Base-by-base conservation (phyloP, 1,140 invertebrate species). In the Panonychus citri region DNA sequence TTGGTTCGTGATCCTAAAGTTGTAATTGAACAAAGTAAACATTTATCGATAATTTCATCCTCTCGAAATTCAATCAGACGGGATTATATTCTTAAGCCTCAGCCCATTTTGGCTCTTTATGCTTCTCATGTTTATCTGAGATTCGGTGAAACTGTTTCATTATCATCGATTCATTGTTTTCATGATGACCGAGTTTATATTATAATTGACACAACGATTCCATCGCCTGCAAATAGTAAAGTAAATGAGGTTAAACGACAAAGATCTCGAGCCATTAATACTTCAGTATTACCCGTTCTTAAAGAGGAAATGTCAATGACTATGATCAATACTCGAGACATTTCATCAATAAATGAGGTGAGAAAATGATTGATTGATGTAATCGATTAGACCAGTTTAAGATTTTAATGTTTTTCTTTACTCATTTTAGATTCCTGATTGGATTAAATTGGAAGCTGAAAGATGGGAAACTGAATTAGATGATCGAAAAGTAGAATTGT, bases 1-100 rank as follows among this genome's bases (percentile, higher is more conserved):
- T 60, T 63, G 57, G 54, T 62, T 28, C 21, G 40, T 17, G 58
- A 61, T 53, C 59, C 59, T 2, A 49, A 54, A 50, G 25, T 61
- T 21, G 40, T 59, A 3, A 48, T 58, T 30, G 15, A 53, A 21
- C 43, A 39, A 27, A 15, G 42, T 7, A 39, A 46, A 15, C 52
- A 59, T 28, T 49, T 61, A 24, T 37, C 25, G 13, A 17, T 58
- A 26, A 19, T 54, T n/a, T 19, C 19, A 15, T 21, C 43, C 49
- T 19, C 53, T 13, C 15, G 26, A 19, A 48, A 30, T 21, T 25
- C 26, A n/a, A 37, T 40, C n/a, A 24, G 43, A 39, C 49, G 46
- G 8, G 55, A 57, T 27, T 21, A 52, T n/a, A 58, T 58, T 3
- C 57, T 58, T 15, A 49, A 55, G n/a, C 53, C 57, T 25, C 57